Base-by-base conservation (phyloP, 1,140 invertebrate species). In the Drosophila takahashii region DNA sequence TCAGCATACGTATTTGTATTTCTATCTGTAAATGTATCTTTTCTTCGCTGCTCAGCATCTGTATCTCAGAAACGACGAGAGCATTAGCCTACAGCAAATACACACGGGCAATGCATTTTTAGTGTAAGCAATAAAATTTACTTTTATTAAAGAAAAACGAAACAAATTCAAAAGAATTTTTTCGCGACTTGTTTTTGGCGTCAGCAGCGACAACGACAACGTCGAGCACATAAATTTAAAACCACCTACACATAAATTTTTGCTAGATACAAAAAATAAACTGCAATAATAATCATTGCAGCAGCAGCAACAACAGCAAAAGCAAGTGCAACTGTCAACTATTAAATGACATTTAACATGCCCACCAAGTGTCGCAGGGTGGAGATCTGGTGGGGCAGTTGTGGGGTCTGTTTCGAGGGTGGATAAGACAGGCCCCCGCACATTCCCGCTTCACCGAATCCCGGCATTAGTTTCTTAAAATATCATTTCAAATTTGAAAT, bases 271-370 rank as follows among this genome's bases (percentile, higher is more conserved):
- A 69, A 74, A 57, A 60, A 84, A 81, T 79, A 75, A 86, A 86
- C 75, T 81, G 81, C 83, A 86, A 86, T 87, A 87, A 86, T 87
- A 76, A 87, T 79, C 79, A 87, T 67, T 65, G 64, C 64, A 51
- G 47, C 69, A 72, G 37, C 60, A 71, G 53, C 59, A 83, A 52
- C 58, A 72, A 50, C 58, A 62, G 67, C 69, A 45, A 47, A 44
- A 84, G 83, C 84, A 83, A 83, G 83, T 87, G 83, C 83, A 86
- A 86, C 83, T 87, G 83, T 86, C 83, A 87, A 89, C 83, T 87
- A 87, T 87, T 87, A 87, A 87, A 87, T 87, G 83, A 87, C 83
- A 87, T 87, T 87, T 87, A 87, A 89, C 84, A 87, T 87, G 83
- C 83, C 83, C 86, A 81, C 79, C 61, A 69, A 62, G 75, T 42